A percentile compares a stretch with the other conserved stretches of the same genome.
These are phyloP conservation scores for Drosophila kikkawai DNA, from an alignment of 1,140 invertebrate species.

Conservation along the genomic window DNA sequence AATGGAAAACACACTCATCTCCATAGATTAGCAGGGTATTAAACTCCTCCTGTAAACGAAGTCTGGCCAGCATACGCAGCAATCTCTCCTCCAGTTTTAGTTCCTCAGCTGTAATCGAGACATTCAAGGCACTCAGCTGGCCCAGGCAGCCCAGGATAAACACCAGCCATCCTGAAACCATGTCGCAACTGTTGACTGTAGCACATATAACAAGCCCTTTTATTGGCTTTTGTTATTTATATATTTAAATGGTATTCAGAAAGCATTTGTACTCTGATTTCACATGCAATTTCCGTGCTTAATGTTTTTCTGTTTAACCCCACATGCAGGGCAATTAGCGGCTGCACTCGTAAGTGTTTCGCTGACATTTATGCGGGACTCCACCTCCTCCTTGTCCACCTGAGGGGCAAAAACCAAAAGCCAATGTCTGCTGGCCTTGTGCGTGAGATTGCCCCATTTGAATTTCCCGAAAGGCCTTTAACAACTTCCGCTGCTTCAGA, in stretches of 20 bases:
- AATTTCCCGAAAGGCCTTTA: conserved; percentile 46
- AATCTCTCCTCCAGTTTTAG: conserved; percentile 2
- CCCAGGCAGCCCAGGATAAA: conserved; percentile 19
- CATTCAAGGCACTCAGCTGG: background rate
- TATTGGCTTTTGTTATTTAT: background rate
- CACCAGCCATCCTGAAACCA: conserved; percentile 17
- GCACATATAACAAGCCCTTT: background rate
- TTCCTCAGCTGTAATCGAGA: background rate
- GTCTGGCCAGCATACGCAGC: conserved; percentile 18
- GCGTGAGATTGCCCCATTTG: conserved; percentile 55
- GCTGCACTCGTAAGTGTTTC: conserved; percentile 43
- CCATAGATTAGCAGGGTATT: conserved; percentile 52
- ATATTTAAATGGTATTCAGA: conserved; percentile 15
- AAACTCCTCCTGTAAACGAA: conserved; percentile 43
- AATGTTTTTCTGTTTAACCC: conserved; percentile 15
- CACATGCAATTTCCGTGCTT: conserved; percentile 51
- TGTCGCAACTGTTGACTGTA: conserved; percentile 41
- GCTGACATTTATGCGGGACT: conserved; percentile 41
- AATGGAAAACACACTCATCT: conserved; percentile 45
- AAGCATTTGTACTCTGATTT: background rate
- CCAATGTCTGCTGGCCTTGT: conserved; percentile 29
- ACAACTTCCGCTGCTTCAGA: conserved; percentile 51
- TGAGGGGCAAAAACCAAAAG: conserved; percentile 26
- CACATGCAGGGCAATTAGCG: conserved; percentile 38
- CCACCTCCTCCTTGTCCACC: background rate